Conservation (phyloP, 2,888 invertebrate species). For the Biston stratarius region DNA sequence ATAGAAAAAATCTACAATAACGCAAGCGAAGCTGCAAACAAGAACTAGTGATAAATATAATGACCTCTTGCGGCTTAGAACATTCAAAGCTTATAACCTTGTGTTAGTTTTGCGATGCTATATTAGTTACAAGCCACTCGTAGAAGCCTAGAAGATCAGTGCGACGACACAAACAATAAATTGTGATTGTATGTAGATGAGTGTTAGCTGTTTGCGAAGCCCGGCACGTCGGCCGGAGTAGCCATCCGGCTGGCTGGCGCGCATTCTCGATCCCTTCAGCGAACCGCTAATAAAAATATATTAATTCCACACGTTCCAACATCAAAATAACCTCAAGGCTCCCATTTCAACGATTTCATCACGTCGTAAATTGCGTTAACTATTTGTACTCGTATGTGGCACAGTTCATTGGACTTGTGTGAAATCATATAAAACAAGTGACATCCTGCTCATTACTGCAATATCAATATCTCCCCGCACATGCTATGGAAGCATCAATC, state of each 20-base stretch:
- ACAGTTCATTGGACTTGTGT: slow-evolving; percentile 46
- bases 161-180: slow-evolving; percentile 38
- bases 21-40: too few relatives aligned
- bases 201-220: slow-evolving; percentile 53
- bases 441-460: slow-evolving; percentile 64
- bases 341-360: slow-evolving; percentile 32
- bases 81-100: neutral
- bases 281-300: slow-evolving; percentile 57
- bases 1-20: too few relatives aligned
- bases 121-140: slow-evolving; percentile 9
- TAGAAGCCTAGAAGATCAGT: slow-evolving; percentile 3
- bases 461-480: slow-evolving; percentile 66
- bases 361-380: slow-evolving; percentile 31
- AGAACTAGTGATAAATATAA: too few relatives aligned
- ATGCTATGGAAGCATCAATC: slow-evolving; percentile 77
- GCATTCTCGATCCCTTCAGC: slow-evolving; percentile 55
- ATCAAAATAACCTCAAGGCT: slow-evolving; percentile 48
- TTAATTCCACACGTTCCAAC: slow-evolving; percentile 36
- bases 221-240: slow-evolving; percentile 56
- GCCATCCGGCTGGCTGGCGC: slow-evolving; percentile 59
- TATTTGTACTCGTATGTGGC: slow-evolving; percentile 29
- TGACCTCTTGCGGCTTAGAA: too few relatives aligned
- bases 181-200: slow-evolving; percentile 44
- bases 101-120: neutral
- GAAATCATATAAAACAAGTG: slow-evolving; percentile 52